These are phyloP conservation scores for Lycophotia porphyrea DNA, from an alignment of 2,888 invertebrate species.

Conservation along the genomic window DNA sequence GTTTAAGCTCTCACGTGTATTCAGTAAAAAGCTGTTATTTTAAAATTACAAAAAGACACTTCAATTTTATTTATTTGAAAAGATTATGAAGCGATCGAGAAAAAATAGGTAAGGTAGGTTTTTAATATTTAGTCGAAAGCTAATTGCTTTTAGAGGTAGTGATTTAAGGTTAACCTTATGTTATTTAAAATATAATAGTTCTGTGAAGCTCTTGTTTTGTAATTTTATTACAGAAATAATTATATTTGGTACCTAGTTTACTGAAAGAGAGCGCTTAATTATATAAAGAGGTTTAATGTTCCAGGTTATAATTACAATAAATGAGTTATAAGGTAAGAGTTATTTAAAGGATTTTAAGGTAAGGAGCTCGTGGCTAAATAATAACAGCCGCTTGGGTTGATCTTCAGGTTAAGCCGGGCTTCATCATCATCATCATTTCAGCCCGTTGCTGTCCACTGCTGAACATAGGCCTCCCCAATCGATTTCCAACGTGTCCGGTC, in stretches of 20 bases:
- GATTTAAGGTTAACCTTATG: background rate
- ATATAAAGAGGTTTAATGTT: background rate
- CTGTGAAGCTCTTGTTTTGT: background rate
- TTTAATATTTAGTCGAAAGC: background rate
- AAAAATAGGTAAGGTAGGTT: conserved; percentile 26
- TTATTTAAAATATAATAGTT: background rate
- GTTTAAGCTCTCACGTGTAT: background rate
- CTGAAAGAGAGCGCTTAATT: background rate
- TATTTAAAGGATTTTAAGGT: background rate
- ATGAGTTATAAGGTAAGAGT: too few species aligned
- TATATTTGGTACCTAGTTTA: background rate
- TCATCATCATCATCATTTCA: too few species aligned
- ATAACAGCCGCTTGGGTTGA: background rate
- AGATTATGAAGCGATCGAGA: conserved; percentile 29
- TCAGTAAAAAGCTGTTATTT: background rate
- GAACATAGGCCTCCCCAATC: too few species aligned
- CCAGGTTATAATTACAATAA: background rate
- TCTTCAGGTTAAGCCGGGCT: background rate
- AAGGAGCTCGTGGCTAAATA: background rate
- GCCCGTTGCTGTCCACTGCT: too few species aligned
- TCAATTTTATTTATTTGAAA: background rate
- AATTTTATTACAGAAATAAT: background rate
- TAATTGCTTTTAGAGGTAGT: background rate
- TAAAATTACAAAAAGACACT: background rate
- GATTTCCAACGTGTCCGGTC: too few species aligned